These are phyloP conservation scores for Chlorodrepanis virens DNA, from an alignment of 2,113 vertebrate species.

Conservation along the genomic window DNA sequence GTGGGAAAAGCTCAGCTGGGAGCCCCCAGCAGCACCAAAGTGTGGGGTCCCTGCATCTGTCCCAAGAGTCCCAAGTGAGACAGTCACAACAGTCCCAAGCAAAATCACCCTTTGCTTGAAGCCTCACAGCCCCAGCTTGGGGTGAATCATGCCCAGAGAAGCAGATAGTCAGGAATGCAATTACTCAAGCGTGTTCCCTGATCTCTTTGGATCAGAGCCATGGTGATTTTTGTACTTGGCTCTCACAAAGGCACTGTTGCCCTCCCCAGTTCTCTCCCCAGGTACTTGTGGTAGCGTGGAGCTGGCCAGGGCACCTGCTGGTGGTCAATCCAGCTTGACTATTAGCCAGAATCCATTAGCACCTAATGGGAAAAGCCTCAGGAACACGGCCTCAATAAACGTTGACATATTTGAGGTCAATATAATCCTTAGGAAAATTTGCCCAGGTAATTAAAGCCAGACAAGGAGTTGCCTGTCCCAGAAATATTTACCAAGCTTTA, in stretches of 20 bases:
- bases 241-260: neutral
- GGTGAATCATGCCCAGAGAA: neutral
- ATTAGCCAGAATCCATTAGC: slow-evolving; percentile 61
- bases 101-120: neutral
- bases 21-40: neutral
- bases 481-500: slow-evolving; percentile 36
- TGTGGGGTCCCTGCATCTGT: neutral
- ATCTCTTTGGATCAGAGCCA: slow-evolving; percentile 44
- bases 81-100: neutral
- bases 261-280: slow-evolving; percentile 13
- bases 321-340: slow-evolving; percentile 57
- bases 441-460: slow-evolving; percentile 66
- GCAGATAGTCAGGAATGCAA: slow-evolving; percentile 36
- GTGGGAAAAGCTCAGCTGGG: neutral
- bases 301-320: slow-evolving; percentile 7
- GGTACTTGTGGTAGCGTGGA: slow-evolving; percentile 36
- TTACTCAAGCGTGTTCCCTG: slow-evolving; percentile 1
- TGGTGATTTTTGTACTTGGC: slow-evolving; percentile 2
- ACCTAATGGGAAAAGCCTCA: slow-evolving; percentile 65
- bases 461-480: slow-evolving; percentile 47
- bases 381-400: slow-evolving; percentile 47
- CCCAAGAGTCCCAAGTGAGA: neutral
- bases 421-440: slow-evolving; percentile 60
- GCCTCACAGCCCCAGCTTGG: neutral
- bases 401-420: slow-evolving; percentile 65